A percentile compares a stretch with the other conserved stretches of the same genome.
These are phyloP conservation scores for Drosophila paucipuncta DNA, from an alignment of 2,888 invertebrate species.

Conservation along the genomic window DNA sequence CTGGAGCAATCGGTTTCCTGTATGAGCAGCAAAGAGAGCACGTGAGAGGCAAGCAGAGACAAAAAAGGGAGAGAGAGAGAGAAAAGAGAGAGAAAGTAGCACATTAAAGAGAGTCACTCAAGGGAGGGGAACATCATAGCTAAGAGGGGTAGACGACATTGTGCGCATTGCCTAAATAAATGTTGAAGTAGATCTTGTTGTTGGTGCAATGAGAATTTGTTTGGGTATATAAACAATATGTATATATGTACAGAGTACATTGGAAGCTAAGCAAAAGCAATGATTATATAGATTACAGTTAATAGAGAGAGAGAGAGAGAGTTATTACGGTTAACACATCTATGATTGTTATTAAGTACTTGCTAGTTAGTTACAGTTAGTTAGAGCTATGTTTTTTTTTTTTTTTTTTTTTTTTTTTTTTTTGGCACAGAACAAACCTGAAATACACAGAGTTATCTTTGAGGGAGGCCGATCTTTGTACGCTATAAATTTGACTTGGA, in stretches of 20 bases:
- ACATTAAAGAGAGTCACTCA: slow-evolving; percentile 36
- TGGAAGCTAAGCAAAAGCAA: slow-evolving; percentile 75
- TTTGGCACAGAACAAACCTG: slow-evolving; percentile 85
- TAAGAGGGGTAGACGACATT: slow-evolving; percentile 58
- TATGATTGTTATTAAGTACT: slow-evolving; percentile 30
- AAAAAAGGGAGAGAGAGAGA: slow-evolving; percentile 1
- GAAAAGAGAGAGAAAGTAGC: slow-evolving; percentile 30
- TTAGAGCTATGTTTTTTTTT: slow-evolving; percentile 18
- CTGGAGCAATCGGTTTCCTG: slow-evolving; percentile 84
- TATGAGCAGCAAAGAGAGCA: slow-evolving; percentile 27
- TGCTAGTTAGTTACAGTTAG: slow-evolving; percentile 59
- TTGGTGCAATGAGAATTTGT: slow-evolving; percentile 58
- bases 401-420: background rate
- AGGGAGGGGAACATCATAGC: slow-evolving; percentile 14
- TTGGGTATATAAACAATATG: slow-evolving; percentile 20
- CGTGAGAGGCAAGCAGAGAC: background rate
- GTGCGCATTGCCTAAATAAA: slow-evolving; percentile 57
- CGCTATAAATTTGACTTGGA: slow-evolving; percentile 86
- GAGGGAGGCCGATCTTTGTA: slow-evolving; percentile 88
- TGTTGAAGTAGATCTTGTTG: slow-evolving; percentile 49
- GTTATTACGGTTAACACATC: slow-evolving; percentile 31
- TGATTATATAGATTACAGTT: slow-evolving; percentile 36
- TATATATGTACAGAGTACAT: slow-evolving; percentile 20
- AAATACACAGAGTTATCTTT: slow-evolving; percentile 86
- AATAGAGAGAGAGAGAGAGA: slow-evolving; percentile 1